Evolutionary conservation across 1,140 invertebrate genomes (phyloP), one percentile per base, ranked within the genome.

Genomic region (Lysiphlebus fabarum): DNA sequence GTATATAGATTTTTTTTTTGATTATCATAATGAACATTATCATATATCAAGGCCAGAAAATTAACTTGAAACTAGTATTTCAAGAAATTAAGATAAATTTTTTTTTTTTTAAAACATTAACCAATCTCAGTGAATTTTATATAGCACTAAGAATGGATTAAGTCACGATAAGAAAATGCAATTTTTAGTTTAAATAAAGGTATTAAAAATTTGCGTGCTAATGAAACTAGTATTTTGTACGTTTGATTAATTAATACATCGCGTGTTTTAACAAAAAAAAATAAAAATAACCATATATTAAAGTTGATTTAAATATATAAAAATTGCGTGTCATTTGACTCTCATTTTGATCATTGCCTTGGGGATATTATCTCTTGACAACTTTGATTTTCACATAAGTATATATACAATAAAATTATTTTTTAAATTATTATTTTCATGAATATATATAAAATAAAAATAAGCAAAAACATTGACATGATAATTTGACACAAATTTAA

Each of bases 201-300:
- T n/a, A 34, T n/a, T 59, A 62, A 62, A 65, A 62, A 75, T 73
- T 75, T 67, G 67, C 66, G 70, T 72, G 71, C 63, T 69, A 75
- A 75, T 69, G 70, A 73, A 72, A 63, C 61, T 57, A 56, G 43
- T 45, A 57, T 60, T 58, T 54, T 61, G 56, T 26, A 26, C 47
- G 67, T 48, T 60, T 60, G 58, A 53, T 45, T 66, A 69, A 72
- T 70, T 74, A 71, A 75, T 70, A 74, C 73, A 61, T 74, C 64
- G 71, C 71, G 70, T 72, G 72, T 56, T 62, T 48, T 38, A 53
- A 53, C 37, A 55, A 49, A 44, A 43, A 14, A 37, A 10, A 53
- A 26, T n/a, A n/a, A n/a, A n/a, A n/a, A n/a, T n/a, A n/a, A n/a
- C n/a, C n/a, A n/a, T n/a, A n/a, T n/a, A n/a, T n/a, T n/a, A 26